These are phyloP conservation scores for Apis mellifera DNA, from an alignment of 1,140 invertebrate genomes.

Conservation along the genomic window DNA sequence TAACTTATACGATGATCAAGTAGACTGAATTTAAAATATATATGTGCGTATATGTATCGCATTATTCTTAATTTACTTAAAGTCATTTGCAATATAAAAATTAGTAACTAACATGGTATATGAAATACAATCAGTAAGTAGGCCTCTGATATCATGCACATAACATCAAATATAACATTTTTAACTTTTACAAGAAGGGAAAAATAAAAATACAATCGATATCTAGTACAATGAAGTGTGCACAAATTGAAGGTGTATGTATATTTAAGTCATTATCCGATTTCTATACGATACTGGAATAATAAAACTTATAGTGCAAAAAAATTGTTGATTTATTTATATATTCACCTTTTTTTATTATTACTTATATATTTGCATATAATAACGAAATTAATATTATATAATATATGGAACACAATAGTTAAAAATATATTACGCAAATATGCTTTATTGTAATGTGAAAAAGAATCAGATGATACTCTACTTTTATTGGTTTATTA, in stretches of 20 bases:
- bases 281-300: conserved; percentile 70
- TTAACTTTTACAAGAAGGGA: conserved; percentile 62
- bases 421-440: background rate
- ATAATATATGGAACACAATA: background rate
- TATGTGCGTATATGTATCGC: conserved; percentile 20
- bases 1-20: conserved; percentile 40
- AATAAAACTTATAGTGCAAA: conserved; percentile 65
- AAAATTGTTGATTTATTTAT: conserved; percentile 47
- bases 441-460: background rate
- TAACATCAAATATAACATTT: conserved; percentile 56
- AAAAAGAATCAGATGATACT: conserved; percentile 22
- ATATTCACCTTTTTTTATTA: conserved; percentile 8
- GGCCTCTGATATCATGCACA: conserved; percentile 48
- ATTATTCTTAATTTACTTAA: conserved; percentile 50
- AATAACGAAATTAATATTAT: background rate
- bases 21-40: conserved; percentile 48
- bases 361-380: background rate
- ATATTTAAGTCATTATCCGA: conserved; percentile 64
- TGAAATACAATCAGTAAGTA: conserved; percentile 56
- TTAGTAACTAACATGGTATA: conserved; percentile 42
- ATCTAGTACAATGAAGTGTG: conserved; percentile 57
- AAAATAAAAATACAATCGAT: conserved; percentile 50
- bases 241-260: conserved; percentile 53
- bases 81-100: conserved; percentile 55
- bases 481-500: conserved; percentile 57